Evolutionary conservation across 2,113 vertebrate species (phyloP), one percentile per base, ranked within the genome.

Genomic region (Myiopsitta monachus): DNA sequence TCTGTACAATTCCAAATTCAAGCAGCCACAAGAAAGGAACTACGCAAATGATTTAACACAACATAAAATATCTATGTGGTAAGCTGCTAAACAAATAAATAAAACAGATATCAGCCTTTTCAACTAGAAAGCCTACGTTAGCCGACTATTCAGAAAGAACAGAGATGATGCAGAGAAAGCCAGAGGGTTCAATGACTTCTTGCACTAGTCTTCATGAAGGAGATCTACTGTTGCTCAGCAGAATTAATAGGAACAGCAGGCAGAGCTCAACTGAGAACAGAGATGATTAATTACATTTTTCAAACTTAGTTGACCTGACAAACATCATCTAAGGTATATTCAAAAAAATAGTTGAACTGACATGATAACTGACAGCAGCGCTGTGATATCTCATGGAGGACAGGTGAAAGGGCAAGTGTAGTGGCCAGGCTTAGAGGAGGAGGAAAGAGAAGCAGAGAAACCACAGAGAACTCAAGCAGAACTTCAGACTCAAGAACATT

Each of bases 191-290:
- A 41, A 76, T 38, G 36, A 63, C 62, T 82, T 74, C 36, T 41
- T 72, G 33, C 22, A 33, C 68, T 69, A 54, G 51, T 64, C 51
- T 78, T 61, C 36, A 39, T 27, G 51, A 87, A 77, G 1, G 0
- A 73, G 14, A 75, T 36, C 46, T 82, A 55, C 6, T 4, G 3
- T 26, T 59, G 46, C 67, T n/a, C 44, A 89, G 69, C 31, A 72
- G n/a, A 94, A 94, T 78, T 89, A 91, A 55, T 8, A 67, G 46
- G 46, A 96, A 66, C 69, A 85, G 68, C 24, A 83, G 26, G 55
- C 62, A 75, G 31, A 92, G 55, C 27, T 87, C 77, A 91, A 67
- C 59, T 54, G 22, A 72, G 43, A 92, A 54, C 9, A 78, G 10
- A 68, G 17, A 77, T 67, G 77, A 81, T 83, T 69, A 92, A 91